Percentiles rank a stretch among this genome's conserved stretches.
These are phyloP conservation scores for Euphydryas editha DNA, from an alignment of 2,888 invertebrate species.

Conservation along the genomic window DNA sequence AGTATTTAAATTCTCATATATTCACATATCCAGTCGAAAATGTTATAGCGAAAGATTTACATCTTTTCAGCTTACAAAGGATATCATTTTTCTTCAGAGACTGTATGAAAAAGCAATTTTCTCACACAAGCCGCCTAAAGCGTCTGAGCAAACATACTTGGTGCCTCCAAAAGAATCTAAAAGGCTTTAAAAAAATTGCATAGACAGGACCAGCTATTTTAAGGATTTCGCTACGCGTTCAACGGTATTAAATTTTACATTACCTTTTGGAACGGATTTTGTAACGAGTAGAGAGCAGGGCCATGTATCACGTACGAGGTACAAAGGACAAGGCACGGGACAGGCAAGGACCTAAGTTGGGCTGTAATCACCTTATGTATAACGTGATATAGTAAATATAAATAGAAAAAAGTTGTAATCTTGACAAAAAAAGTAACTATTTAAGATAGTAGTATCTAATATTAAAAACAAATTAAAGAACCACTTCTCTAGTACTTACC, in stretches of 20 bases:
- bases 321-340: no score
- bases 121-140: slow-evolving; percentile 17
- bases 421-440: no score
- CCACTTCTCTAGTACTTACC: no score
- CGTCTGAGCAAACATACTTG: slow-evolving; percentile 24
- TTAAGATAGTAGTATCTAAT: no score
- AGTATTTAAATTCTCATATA: background rate
- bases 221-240: background rate
- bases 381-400: no score
- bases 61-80: slow-evolving; percentile 24
- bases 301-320: no score
- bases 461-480: no score
- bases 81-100: slow-evolving; percentile 22
- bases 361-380: no score
- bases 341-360: no score
- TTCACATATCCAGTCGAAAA: slow-evolving; percentile 7
- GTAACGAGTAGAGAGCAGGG: no score
- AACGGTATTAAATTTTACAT: slow-evolving; percentile 3
- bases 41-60: slow-evolving; percentile 15
- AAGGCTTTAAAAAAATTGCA: slow-evolving; percentile 16
- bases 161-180: slow-evolving; percentile 15
- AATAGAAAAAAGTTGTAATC: no score
- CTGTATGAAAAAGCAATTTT: slow-evolving; percentile 26
- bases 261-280: background rate
- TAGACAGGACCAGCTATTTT: background rate